Percentiles rank a stretch among this genome's conserved stretches.
Conservation (phyloP, 2,797 vertebrate species). For the Rhynchotus rufescens region DNA sequence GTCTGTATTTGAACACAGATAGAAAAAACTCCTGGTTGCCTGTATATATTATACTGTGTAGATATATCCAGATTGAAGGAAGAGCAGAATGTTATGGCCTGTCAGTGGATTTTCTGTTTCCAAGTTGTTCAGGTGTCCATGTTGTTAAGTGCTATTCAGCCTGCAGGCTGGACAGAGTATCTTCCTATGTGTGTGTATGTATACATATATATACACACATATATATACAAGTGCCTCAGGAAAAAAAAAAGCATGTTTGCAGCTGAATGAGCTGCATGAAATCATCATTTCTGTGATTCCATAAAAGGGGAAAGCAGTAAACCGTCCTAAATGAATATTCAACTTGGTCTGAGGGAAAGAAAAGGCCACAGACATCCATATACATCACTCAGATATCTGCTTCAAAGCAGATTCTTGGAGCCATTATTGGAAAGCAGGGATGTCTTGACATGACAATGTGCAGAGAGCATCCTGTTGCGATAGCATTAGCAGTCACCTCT, state of each 20-base stretch:
- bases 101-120: too few species aligned
- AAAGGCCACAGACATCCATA: neutral
- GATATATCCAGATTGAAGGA: neutral
- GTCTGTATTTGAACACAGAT: neutral
- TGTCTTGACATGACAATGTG: slow-evolving; percentile 21
- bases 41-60: neutral
- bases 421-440: slow-evolving; percentile 24
- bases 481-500: neutral
- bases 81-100: neutral
- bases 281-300: slow-evolving; percentile 9
- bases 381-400: neutral
- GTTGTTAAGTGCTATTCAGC: neutral
- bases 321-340: slow-evolving; percentile 47
- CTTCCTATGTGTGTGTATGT: neutral
- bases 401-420: slow-evolving; percentile 45
- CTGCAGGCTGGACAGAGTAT: neutral
- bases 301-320: slow-evolving; percentile 19
- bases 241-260: neutral
- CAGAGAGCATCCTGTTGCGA: slow-evolving; percentile 4
- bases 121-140: neutral
- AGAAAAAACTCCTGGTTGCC: neutral
- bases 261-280: slow-evolving; percentile 47
- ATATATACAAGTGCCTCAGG: neutral
- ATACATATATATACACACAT: neutral
- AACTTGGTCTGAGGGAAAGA: slow-evolving; percentile 40